Conservation (phyloP, 2,797 vertebrate species). For the Diceros bicornis region DNA sequence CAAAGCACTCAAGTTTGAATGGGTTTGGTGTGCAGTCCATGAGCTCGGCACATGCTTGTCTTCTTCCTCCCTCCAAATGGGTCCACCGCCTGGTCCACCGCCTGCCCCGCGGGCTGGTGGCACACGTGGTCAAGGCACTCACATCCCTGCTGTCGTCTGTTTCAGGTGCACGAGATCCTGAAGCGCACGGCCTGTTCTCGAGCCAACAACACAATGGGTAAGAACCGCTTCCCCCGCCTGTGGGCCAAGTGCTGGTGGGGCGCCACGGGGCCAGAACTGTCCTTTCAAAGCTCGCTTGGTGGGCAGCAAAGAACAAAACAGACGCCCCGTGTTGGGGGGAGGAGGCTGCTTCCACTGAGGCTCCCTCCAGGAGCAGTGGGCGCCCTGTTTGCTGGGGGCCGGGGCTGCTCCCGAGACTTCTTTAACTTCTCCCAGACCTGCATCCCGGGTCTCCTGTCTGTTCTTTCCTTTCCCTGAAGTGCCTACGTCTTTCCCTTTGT, state of each 20-base stretch:
- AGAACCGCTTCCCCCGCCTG: constrained; percentile 75
- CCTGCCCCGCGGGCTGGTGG: not conserved
- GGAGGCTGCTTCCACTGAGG: not conserved
- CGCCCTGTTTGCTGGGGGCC: accelerated
- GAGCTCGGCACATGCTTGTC: constrained; percentile 5
- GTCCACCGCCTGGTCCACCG: not conserved
- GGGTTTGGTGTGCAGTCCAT: not conserved
- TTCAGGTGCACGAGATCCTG: constrained; percentile 97
- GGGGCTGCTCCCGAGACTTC: not conserved
- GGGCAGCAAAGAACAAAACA: not conserved
- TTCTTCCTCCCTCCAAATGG: not conserved
- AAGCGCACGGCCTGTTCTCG: constrained; percentile 95
- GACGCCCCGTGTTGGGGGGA: not conserved
- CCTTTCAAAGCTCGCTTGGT: constrained; percentile 64
- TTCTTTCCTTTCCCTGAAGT: too few relatives aligned
- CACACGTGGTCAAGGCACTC: not conserved
- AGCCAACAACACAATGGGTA: constrained; percentile 95
- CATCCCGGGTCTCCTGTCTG: accelerated
- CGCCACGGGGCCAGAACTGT: not conserved
- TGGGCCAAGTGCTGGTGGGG: not conserved
- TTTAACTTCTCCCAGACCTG: not conserved
- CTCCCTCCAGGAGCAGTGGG: not conserved
- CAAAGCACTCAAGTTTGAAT: constrained; percentile 17
- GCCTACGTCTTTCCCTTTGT: not conserved
- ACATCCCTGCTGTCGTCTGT: constrained; percentile 57